Base-by-base conservation (phyloP, 2,113 vertebrate genomes). In the Apteryx owenii region DNA sequence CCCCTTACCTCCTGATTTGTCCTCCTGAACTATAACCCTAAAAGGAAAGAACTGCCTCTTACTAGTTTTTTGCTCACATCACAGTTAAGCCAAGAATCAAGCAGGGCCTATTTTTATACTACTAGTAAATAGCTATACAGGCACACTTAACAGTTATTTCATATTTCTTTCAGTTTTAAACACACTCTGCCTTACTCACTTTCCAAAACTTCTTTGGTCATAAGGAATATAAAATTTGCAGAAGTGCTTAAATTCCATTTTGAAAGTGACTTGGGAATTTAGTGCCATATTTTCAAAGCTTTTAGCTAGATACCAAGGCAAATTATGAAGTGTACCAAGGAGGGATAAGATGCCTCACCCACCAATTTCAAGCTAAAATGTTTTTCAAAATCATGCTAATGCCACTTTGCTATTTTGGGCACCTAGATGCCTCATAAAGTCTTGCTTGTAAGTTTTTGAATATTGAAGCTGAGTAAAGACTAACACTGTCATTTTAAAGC, bases 61-160 rank as follows among this genome's bases (percentile, higher is more conserved):
- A 16, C 0, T 1, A 82, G 53, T 44, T 88, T 66, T 94, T 96
- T 78, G 75, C 54, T 94, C 26, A 66, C 44, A 73, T 58, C 64
- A 77, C 36, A 89, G 36, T 77, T 23, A 91, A 94, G 72, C 75
- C 81, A 88, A 73, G 58, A 95, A 82, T 53, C 81, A 89, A 81
- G 44, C 14, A 72, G 28, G 65, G n/a, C 36, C 42, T 93, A 23
- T 87, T 89, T 95, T 94, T 87, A 40, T 56, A 56, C 5, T 7
- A 56, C 48, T 48, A 61, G 22, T 53, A 91, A 82, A 23, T 93
- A 93, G 79, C n/a, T 73, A 66, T 83, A 48, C 29, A 79, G 51
- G 36, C 36, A 36, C 23, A 25, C 28, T 65, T 70, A 48, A 10
- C 60, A 58, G 14, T 81, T 64, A 51, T 69, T 86, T 77, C 53